Percentiles rank a stretch among this genome's conserved stretches.
These are phyloP conservation scores for Lycocerus yunnanus DNA, from an alignment of 2,888 invertebrate species.

Conservation along the genomic window DNA sequence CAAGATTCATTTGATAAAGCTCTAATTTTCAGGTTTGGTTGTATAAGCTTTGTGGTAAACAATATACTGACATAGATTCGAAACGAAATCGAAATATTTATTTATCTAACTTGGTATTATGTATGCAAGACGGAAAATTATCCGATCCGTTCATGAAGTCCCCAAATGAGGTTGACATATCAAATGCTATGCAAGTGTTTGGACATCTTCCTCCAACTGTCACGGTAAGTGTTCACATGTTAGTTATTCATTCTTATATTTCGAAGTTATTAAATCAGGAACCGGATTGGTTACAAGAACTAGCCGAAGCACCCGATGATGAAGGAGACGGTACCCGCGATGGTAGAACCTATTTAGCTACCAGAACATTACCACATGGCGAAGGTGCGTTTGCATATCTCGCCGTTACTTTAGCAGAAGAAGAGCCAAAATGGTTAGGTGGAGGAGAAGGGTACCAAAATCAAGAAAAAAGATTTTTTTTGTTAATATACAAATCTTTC, in stretches of 20 bases:
- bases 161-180: conserved; percentile 50
- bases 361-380: conserved; percentile 54
- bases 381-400: conserved; percentile 57
- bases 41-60: conserved; percentile 52
- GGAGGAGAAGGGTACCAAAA: conserved; percentile 45
- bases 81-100: conserved; percentile 57
- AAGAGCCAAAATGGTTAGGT: conserved; percentile 50
- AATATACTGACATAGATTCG: conserved; percentile 44
- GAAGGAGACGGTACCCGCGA: conserved; percentile 40
- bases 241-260: background rate
- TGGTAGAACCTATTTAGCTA: conserved; percentile 57
- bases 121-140: conserved; percentile 53
- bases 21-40: conserved; percentile 50
- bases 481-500: background rate
- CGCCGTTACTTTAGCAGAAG: conserved; percentile 53
- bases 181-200: conserved; percentile 49
- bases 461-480: background rate
- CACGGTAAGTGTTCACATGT: background rate
- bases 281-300: conserved; percentile 50
- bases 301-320: conserved; percentile 34
- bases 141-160: conserved; percentile 49
- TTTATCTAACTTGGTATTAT: conserved; percentile 53
- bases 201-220: conserved; percentile 34
- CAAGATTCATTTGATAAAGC: conserved; percentile 17
- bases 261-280: conserved; percentile 25